phyloP scores from a whole-genome alignment of 2,888 invertebrate species.

The Cryptosula pallasiana region DNA sequence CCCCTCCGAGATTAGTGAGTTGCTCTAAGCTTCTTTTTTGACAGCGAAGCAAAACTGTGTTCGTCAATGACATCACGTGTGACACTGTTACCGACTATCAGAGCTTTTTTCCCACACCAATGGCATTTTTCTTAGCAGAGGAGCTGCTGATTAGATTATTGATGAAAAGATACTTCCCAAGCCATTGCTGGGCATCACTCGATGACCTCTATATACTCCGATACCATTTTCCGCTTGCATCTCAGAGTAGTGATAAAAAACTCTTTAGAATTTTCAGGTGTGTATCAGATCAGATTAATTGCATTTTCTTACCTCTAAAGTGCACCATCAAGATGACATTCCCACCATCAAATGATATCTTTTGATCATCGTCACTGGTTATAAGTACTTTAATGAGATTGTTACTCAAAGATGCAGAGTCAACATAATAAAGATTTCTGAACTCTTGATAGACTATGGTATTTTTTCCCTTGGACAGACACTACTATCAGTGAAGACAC shows the following conservation, averaged over 20 bases:
- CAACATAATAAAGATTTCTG: not conserved
- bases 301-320: not conserved
- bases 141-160: not conserved
- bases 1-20: too few relatives aligned
- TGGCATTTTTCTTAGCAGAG: not conserved
- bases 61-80: not conserved
- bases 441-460: not conserved
- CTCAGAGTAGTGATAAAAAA: not conserved
- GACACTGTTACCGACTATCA: not conserved
- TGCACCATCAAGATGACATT: not conserved
- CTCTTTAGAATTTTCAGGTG: not conserved
- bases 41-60: not conserved
- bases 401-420: not conserved
- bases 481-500: not conserved
- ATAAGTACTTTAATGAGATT: too few relatives aligned
- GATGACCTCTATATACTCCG: not conserved
- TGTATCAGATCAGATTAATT: not conserved
- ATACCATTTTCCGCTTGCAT: not conserved
- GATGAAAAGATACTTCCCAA: not conserved
- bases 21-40: not conserved
- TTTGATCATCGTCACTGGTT: too few relatives aligned
- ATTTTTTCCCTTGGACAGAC: not conserved
- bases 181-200: not conserved
- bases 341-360: not conserved
- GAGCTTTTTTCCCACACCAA: not conserved